Evolutionary conservation across 1,140 invertebrate genomes (phyloP).

Genomic region (Sarcophaga peregrina): DNA sequence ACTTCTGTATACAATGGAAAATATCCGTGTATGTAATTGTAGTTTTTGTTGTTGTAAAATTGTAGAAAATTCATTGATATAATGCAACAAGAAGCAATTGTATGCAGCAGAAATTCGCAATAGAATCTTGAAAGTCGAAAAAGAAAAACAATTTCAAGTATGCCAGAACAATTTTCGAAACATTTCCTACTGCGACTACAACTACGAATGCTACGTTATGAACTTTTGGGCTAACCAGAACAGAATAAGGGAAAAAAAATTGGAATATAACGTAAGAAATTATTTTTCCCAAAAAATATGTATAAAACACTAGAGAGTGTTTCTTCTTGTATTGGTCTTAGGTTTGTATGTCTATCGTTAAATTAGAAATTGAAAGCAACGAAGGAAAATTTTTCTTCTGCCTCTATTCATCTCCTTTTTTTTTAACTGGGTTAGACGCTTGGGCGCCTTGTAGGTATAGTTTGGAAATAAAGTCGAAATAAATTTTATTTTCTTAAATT

Average conservation of each 20-base stretch:
- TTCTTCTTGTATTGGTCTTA: neutral
- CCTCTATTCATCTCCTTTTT: too few relatives aligned
- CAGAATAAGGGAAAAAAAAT: too few relatives aligned
- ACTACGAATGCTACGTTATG: too few relatives aligned
- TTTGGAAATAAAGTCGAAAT: neutral
- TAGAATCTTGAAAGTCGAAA: neutral
- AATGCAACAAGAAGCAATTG: conserved; percentile 15
- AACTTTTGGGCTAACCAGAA: too few relatives aligned
- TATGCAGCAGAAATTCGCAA: neutral
- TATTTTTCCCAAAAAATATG: too few relatives aligned
- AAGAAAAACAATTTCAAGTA: neutral
- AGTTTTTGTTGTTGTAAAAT: neutral
- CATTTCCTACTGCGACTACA: neutral
- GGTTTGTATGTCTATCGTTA: too few relatives aligned
- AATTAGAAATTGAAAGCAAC: neutral
- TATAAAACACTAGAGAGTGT: conserved; percentile 21
- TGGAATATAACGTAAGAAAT: too few relatives aligned
- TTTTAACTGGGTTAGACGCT: neutral
- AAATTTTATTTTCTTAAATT: conserved; percentile 17
- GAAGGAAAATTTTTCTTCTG: neutral
- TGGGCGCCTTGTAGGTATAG: neutral
- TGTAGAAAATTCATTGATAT: conserved; percentile 23
- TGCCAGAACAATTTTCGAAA: neutral
- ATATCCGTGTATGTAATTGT: neutral
- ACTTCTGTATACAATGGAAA: neutral